Conservation (phyloP, 2,797 vertebrate genomes). For the Acrocephalus scirpaceus region DNA sequence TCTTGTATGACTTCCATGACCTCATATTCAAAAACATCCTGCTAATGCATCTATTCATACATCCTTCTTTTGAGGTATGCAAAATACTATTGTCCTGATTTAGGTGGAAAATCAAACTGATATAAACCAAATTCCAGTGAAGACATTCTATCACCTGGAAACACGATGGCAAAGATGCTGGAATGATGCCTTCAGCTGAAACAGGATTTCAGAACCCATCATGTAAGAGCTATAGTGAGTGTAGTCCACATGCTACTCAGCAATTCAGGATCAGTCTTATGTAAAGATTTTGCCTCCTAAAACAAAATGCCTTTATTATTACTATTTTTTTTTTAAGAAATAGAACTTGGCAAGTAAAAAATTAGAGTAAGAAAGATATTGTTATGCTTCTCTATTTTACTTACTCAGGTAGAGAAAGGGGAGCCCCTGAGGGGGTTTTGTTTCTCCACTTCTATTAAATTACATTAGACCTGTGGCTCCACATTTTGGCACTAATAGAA, state of each 20-base stretch:
- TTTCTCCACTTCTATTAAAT: conserved; percentile 35
- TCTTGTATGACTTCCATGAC: background rate
- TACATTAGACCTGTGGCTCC: conserved; percentile 9
- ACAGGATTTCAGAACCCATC: background rate
- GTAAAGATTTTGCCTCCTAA: background rate
- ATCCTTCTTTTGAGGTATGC: background rate
- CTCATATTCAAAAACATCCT: background rate
- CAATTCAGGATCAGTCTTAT: background rate
- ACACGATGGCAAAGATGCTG: background rate
- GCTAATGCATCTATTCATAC: background rate
- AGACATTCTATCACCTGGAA: background rate
- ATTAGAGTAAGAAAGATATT: background rate
- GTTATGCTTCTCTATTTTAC: background rate
- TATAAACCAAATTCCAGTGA: background rate
- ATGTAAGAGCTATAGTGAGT: background rate
- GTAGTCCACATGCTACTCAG: background rate
- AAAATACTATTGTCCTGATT: background rate
- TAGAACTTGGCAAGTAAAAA: background rate
- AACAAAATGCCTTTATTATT: background rate
- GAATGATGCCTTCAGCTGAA: background rate
- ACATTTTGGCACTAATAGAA: conserved; percentile 61
- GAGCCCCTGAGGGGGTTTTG: background rate
- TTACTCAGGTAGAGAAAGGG: background rate
- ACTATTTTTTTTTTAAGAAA: background rate
- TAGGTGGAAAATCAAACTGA: background rate